phyloP scores from a whole-genome alignment of 2,797 vertebrate genomes.

The Todus mexicanus region DNA sequence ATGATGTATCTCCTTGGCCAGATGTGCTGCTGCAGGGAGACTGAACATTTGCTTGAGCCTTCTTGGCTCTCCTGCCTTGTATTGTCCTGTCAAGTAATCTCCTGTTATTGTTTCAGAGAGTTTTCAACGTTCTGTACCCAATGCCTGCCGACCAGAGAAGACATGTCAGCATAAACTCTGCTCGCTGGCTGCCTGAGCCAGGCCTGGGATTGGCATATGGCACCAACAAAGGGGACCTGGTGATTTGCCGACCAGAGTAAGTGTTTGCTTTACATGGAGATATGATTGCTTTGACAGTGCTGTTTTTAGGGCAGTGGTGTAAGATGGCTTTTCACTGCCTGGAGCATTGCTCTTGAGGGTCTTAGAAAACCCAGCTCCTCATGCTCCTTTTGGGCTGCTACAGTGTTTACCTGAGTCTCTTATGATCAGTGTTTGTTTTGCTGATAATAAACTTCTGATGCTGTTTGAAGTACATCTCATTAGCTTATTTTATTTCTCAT shows the following conservation, averaged over 20 bases:
- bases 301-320: not conserved
- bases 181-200: conserved; percentile 95
- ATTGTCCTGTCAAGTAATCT: conserved; percentile 32
- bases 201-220: conserved; percentile 96
- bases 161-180: conserved; percentile 98
- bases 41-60: not conserved
- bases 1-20: not conserved
- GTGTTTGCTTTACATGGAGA: conserved; percentile 44
- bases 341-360: not conserved
- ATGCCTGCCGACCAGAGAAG: conserved; percentile 98
- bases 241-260: conserved; percentile 98
- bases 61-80: conserved; percentile 3
- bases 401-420: not conserved
- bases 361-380: not conserved
- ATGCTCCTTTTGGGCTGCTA: not conserved
- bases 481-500: not conserved
- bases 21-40: not conserved
- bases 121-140: conserved; percentile 96
- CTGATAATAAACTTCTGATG: not conserved
- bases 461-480: not conserved
- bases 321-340: not conserved
- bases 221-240: conserved; percentile 98
- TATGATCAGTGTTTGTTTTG: not conserved
- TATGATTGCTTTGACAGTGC: not conserved
- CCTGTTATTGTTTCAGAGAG: conserved; percentile 80